Percentiles rank a stretch among this genome's conserved stretches.
phyloP scores from a whole-genome alignment of 1,140 invertebrate genomes.

The Bombyx mandarina region DNA sequence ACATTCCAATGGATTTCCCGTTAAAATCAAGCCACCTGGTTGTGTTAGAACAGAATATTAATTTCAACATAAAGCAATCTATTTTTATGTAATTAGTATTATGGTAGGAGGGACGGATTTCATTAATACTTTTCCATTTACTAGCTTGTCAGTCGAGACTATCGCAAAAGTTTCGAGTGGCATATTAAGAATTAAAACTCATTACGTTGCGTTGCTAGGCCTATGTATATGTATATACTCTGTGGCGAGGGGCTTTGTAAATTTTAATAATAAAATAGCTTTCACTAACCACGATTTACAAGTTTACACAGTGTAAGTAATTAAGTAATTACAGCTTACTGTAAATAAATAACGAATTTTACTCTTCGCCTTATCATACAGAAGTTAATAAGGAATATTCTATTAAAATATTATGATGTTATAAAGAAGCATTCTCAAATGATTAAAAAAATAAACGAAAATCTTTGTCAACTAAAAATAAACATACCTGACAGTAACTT shows the following conservation, averaged over 20 bases:
- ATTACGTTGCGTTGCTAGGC: conserved; percentile 30
- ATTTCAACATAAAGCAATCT: conserved; percentile 23
- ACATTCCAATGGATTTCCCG: conserved; percentile 87
- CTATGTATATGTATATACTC: conserved; percentile 5
- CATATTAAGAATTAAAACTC: conserved; percentile 55
- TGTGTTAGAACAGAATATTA: conserved; percentile 15
- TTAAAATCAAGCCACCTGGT: conserved; percentile 84
- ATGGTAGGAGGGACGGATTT: too few species aligned
- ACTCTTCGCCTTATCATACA: too few species aligned
- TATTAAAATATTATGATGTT: too few species aligned
- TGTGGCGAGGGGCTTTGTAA: conserved; percentile 18
- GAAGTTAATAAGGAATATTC: too few species aligned
- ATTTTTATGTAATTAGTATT: not conserved
- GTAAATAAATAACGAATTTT: too few species aligned
- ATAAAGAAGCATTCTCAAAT: too few species aligned
- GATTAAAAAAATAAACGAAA: too few species aligned
- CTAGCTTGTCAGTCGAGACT: conserved; percentile 7
- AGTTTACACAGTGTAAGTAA: too few species aligned
- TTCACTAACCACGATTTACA: conserved; percentile 9
- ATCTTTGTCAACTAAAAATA: not conserved
- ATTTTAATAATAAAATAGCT: conserved; percentile 21
- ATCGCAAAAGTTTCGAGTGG: conserved; percentile 20
- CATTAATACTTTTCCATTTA: too few species aligned
- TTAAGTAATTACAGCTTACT: too few species aligned
- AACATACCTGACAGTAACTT: conserved; percentile 82